These are phyloP conservation scores for Ianthella basta DNA, from an alignment of 37 sponge, comb jelly and placozoan species.

Conservation along the genomic window DNA sequence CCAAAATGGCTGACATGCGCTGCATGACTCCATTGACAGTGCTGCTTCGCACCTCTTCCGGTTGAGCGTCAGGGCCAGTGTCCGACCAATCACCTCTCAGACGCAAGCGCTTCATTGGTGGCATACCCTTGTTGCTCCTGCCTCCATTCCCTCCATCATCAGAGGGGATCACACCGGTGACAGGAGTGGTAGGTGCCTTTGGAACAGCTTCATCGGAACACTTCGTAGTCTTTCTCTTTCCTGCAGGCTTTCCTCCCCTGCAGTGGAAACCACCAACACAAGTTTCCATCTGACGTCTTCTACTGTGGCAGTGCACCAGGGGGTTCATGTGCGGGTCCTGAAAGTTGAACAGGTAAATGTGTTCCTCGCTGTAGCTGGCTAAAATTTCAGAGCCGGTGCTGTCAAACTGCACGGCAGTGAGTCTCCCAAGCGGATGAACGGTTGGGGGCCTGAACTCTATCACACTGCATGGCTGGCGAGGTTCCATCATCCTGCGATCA, in stretches of 20 bases:
- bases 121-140: neutral
- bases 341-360: slow-evolving; percentile 79
- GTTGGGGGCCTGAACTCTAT: slow-evolving; percentile 35
- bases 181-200: neutral
- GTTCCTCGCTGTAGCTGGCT: slow-evolving; percentile 81
- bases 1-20: slow-evolving; percentile 67
- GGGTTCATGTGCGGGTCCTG: neutral
- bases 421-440: slow-evolving; percentile 35
- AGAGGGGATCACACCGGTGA: neutral
- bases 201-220: neutral
- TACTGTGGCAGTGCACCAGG: neutral
- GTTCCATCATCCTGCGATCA: slow-evolving; percentile 66
- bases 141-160: neutral
- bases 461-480: neutral
- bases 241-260: neutral
- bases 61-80: slow-evolving; percentile 86
- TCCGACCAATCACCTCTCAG: slow-evolving; percentile 94
- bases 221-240: neutral
- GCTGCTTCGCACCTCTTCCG: slow-evolving; percentile 33
- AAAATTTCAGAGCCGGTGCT: slow-evolving; percentile 67
- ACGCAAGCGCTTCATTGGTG: slow-evolving; percentile 65
- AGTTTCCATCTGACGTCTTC: neutral
- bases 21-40: slow-evolving; percentile 39
- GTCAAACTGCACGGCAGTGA: slow-evolving; percentile 79
- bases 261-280: neutral